Evolutionary conservation across 1,140 invertebrate species (phyloP).

Genomic region (Gonioctena quinquepunctata): DNA sequence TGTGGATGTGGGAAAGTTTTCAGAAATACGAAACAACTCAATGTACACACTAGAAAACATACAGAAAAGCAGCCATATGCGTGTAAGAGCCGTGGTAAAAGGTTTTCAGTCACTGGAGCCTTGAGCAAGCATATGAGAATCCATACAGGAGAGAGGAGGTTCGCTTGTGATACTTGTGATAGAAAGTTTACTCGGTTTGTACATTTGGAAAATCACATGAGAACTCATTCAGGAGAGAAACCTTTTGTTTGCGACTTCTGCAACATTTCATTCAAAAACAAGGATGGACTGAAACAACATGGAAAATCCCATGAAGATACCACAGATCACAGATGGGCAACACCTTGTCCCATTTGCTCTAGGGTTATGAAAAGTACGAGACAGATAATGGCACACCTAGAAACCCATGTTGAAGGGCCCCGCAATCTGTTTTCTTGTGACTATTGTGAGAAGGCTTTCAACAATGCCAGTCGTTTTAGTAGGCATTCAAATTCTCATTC

Average conservation of each 20-base stretch:
- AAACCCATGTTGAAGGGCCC: slow-evolving; percentile 30
- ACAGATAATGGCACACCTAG: slow-evolving; percentile 40
- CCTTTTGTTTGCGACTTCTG: slow-evolving; percentile 43
- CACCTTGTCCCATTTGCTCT: slow-evolving; percentile 38
- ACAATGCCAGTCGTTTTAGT: slow-evolving; percentile 36
- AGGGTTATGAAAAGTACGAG: slow-evolving; percentile 37
- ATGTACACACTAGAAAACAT: slow-evolving; percentile 59
- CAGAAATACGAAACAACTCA: slow-evolving; percentile 43
- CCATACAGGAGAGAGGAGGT: slow-evolving; percentile 47
- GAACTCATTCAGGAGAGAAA: slow-evolving; percentile 45
- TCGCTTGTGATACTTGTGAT: slow-evolving; percentile 43
- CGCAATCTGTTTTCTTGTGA: slow-evolving; percentile 39
- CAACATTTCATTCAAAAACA: slow-evolving; percentile 44
- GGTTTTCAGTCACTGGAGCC: slow-evolving; percentile 50
- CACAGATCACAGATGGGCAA: slow-evolving; percentile 24
- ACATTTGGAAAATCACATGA: slow-evolving; percentile 48
- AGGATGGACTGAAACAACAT: slow-evolving; percentile 42
- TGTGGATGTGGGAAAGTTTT: slow-evolving; percentile 44
- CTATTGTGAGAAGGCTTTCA: slow-evolving; percentile 62
- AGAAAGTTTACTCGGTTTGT: slow-evolving; percentile 48
- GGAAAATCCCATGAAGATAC: slow-evolving; percentile 38
- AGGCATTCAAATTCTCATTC: slow-evolving; percentile 48
- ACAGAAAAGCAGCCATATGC: slow-evolving; percentile 78
- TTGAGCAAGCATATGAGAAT: slow-evolving; percentile 48
- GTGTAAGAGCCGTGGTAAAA: slow-evolving; percentile 78